phyloP scores from a whole-genome alignment of 2,888 invertebrate species.

The Raillietiella orientalis region DNA sequence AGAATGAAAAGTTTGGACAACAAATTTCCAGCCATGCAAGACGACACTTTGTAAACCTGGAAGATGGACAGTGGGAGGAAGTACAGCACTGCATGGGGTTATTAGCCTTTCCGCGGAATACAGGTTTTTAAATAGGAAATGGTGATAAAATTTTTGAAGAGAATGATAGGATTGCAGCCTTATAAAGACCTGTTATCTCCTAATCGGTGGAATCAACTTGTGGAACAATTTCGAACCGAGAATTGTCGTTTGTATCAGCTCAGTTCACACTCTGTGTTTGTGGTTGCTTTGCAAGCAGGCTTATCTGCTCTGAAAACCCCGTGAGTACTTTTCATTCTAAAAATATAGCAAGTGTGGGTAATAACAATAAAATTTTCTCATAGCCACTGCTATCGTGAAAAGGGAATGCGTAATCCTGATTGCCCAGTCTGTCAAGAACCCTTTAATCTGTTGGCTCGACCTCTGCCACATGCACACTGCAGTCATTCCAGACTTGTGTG shows the following conservation, averaged over 20 bases:
- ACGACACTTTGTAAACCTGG: constrained; percentile 58
- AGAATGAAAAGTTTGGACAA: neutral
- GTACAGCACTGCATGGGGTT: constrained; percentile 86
- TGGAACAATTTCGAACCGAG: constrained; percentile 66
- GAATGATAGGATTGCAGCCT: constrained; percentile 2
- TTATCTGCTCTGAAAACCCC: constrained; percentile 83
- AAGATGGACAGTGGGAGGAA: constrained; percentile 51
- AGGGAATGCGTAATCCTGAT: constrained; percentile 30
- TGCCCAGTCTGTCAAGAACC: constrained; percentile 79
- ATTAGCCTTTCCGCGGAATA: constrained; percentile 59
- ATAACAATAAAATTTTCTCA: no score
- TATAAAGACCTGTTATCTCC: no score
- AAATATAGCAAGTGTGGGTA: neutral
- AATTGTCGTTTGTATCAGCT: constrained; percentile 82
- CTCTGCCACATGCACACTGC: constrained; percentile 68
- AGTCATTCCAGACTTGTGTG: constrained; percentile 84
- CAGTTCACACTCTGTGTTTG: constrained; percentile 60
- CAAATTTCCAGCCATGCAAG: constrained; percentile 36
- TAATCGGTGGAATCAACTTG: constrained; percentile 52
- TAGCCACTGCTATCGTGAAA: constrained; percentile 11
- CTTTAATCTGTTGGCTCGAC: constrained; percentile 47
- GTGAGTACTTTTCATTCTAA: no score
- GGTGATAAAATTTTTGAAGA: constrained; percentile 1
- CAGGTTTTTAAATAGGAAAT: constrained; percentile 14
- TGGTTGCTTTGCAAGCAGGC: constrained; percentile 68